These are phyloP conservation scores for Hirtodrosophila confusa DNA, from an alignment of 2,888 invertebrate genomes.

Conservation along the genomic window DNA sequence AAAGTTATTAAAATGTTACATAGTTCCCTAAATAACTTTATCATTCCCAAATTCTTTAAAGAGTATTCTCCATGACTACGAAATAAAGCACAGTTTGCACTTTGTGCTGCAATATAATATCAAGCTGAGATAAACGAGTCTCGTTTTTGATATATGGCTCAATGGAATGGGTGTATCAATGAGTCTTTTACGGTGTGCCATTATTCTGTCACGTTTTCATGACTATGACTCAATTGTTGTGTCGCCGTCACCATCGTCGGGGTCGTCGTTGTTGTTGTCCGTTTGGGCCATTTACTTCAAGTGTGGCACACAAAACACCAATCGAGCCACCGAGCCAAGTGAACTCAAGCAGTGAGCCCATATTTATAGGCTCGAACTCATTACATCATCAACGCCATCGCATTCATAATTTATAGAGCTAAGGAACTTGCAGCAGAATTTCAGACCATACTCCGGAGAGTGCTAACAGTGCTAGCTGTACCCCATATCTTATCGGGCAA, in stretches of 20 bases:
- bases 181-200: slow-evolving; percentile 58
- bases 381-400: slow-evolving; percentile 53
- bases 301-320: slow-evolving; percentile 31
- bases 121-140: slow-evolving; percentile 16
- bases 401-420: slow-evolving; percentile 11
- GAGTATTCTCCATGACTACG: no score
- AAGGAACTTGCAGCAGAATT: background rate
- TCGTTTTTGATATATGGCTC: slow-evolving; percentile 18
- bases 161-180: slow-evolving; percentile 30
- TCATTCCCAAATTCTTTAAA: no score
- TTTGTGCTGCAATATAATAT: slow-evolving; percentile 20
- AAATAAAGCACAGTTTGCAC: no score
- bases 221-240: slow-evolving; percentile 53
- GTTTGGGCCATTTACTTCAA: slow-evolving; percentile 45
- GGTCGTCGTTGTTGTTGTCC: slow-evolving; percentile 26
- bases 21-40: no score
- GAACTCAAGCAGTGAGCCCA: slow-evolving; percentile 22
- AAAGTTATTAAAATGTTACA: no score
- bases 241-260: slow-evolving; percentile 13
- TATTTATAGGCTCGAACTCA: slow-evolving; percentile 24
- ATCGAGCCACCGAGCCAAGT: slow-evolving; percentile 15
- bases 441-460: background rate
- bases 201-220: slow-evolving; percentile 76
- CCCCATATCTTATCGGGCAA: slow-evolving; percentile 45
- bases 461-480: background rate